Conservation (phyloP, 2,113 vertebrate species). For the Myanophis thanlyinensis region DNA sequence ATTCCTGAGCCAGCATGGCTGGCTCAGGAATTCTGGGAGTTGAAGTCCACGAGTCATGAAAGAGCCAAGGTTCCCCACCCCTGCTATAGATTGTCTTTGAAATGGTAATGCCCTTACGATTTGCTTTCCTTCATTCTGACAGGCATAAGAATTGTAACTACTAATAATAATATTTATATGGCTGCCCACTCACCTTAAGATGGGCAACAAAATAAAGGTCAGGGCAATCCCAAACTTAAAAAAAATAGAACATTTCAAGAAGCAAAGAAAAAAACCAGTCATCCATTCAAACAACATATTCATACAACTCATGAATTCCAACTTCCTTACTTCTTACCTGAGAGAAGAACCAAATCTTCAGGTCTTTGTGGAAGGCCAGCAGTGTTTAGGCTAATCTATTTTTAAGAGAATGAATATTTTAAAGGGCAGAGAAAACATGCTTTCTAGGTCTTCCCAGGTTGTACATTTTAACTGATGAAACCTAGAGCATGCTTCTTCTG, state of each 20-base stretch:
- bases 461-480: not conserved
- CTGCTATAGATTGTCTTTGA: too few relatives aligned
- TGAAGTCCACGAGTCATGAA: too few relatives aligned
- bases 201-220: not conserved
- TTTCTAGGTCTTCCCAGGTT: not conserved
- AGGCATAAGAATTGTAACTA: not conserved
- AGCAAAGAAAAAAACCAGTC: not conserved
- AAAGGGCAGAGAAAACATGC: not conserved
- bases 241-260: not conserved
- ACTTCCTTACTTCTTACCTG: not conserved
- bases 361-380: not conserved
- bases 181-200: not conserved
- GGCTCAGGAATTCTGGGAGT: too few relatives aligned
- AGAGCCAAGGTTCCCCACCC: too few relatives aligned
- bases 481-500: not conserved
- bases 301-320: not conserved
- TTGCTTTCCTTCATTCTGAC: not conserved
- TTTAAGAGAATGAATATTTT: not conserved
- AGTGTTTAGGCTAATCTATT: not conserved
- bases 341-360: not conserved
- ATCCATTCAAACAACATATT: not conserved
- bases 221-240: not conserved
- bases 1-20: too few relatives aligned
- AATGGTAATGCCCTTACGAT: not conserved
- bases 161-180: not conserved